phyloP scores from a whole-genome alignment of 2,113 vertebrate genomes.

The Ciconia boyciana region DNA sequence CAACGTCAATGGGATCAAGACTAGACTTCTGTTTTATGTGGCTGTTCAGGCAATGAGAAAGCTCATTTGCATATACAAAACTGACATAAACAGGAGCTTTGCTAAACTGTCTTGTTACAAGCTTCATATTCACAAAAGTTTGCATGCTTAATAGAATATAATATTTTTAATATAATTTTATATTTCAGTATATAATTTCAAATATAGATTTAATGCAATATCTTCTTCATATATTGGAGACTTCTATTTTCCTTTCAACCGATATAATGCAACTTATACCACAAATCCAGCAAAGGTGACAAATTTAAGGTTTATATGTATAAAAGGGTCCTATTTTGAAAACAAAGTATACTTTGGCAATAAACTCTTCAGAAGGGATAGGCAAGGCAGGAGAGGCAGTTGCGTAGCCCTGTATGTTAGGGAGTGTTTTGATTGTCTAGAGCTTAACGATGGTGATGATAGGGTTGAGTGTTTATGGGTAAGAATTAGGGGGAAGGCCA shows the following conservation, averaged over 20 bases:
- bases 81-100: background rate
- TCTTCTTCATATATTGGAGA: background rate
- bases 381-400: too few relatives aligned
- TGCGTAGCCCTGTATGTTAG: too few relatives aligned
- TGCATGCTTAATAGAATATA: background rate
- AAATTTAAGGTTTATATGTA: background rate
- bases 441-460: too few relatives aligned
- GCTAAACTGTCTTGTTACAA: background rate
- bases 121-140: background rate
- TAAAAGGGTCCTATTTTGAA: background rate
- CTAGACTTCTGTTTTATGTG: background rate
- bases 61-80: background rate
- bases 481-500: too few relatives aligned
- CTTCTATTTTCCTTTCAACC: background rate
- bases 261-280: background rate
- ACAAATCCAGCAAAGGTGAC: background rate
- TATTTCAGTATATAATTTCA: background rate
- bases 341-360: background rate
- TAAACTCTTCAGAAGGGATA: too few relatives aligned
- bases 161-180: background rate
- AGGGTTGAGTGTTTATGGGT: too few relatives aligned
- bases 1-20: background rate
- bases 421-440: too few relatives aligned
- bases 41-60: background rate
- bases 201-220: background rate